Percentiles rank a stretch among this genome's conserved stretches.
Conservation (phyloP, 2,888 invertebrate genomes). For the Corythucha ciliata region DNA sequence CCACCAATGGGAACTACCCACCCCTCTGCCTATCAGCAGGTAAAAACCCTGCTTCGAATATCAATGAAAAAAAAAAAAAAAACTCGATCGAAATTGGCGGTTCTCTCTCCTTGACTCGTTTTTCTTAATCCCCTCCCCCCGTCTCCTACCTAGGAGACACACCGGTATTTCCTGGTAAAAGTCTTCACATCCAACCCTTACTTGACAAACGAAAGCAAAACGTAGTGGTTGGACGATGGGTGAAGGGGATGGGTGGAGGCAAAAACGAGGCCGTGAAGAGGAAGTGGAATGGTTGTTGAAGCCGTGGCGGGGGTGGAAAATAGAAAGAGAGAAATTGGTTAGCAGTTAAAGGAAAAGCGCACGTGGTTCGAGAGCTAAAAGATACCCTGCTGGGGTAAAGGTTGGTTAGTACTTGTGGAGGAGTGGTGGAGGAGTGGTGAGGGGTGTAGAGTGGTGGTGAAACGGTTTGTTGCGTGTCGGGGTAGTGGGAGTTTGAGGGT, state of each 20-base stretch:
- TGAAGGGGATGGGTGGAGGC: neutral
- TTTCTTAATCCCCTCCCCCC: no score
- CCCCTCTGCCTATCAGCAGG: no score
- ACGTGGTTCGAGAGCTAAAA: slow-evolving; percentile 7
- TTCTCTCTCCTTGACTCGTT: no score
- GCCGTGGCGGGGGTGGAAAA: neutral
- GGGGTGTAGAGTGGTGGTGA: neutral
- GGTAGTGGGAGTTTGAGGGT: neutral
- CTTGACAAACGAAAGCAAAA: no score
- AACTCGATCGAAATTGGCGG: slow-evolving; percentile 5
- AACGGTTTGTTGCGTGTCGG: neutral
- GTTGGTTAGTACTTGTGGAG: no score
- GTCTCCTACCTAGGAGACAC: no score
- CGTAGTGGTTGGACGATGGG: neutral
- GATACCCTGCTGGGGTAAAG: no score
- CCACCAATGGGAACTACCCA: no score
- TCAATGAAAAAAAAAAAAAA: no score
- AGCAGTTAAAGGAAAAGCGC: slow-evolving; percentile 2
- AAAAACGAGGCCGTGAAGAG: neutral
- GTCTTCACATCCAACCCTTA: no score
- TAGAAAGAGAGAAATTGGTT: slow-evolving; percentile 3
- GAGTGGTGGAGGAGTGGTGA: no score
- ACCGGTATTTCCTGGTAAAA: no score
- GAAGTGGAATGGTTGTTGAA: neutral
- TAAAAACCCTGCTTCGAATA: slow-evolving; percentile 7